Evolutionary conservation across 1,140 invertebrate genomes (phyloP).

Genomic region (Aphaenogaster rudis): DNA sequence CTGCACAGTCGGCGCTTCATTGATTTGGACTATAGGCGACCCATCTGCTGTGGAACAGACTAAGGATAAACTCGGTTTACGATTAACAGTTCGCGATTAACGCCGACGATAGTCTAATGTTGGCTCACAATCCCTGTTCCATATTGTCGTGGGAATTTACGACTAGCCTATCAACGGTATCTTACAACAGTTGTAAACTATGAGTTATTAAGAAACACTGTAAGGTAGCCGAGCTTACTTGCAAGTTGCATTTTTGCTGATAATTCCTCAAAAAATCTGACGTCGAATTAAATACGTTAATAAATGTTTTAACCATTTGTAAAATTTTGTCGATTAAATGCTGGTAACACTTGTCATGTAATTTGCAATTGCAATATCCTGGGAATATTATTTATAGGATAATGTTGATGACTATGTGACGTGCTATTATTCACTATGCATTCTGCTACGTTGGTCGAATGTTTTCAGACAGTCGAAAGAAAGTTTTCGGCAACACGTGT

Average conservation of each 20-base stretch:
- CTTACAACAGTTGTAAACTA: constrained; percentile 48
- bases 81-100: constrained; percentile 47
- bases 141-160: constrained; percentile 52
- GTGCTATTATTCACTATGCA: no score
- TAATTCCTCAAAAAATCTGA: not conserved
- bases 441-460: not conserved
- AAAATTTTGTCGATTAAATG: constrained; percentile 13
- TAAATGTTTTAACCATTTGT: not conserved
- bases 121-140: not conserved
- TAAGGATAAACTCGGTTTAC: constrained; percentile 14
- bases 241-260: not conserved
- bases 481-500: not conserved
- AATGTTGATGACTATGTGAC: not conserved
- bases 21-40: constrained; percentile 10
- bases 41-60: not conserved
- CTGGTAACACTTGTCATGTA: constrained; percentile 1
- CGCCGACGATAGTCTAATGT: not conserved
- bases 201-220: not conserved
- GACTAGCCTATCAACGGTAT: constrained; percentile 45
- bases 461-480: not conserved
- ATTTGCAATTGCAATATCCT: not conserved
- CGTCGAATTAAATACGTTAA: not conserved
- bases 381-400: not conserved
- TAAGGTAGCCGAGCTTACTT: not conserved
- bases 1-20: constrained; percentile 5